Evolutionary conservation across 2,888 invertebrate species (phyloP).

Genomic region (Amblyjoppa proteus): DNA sequence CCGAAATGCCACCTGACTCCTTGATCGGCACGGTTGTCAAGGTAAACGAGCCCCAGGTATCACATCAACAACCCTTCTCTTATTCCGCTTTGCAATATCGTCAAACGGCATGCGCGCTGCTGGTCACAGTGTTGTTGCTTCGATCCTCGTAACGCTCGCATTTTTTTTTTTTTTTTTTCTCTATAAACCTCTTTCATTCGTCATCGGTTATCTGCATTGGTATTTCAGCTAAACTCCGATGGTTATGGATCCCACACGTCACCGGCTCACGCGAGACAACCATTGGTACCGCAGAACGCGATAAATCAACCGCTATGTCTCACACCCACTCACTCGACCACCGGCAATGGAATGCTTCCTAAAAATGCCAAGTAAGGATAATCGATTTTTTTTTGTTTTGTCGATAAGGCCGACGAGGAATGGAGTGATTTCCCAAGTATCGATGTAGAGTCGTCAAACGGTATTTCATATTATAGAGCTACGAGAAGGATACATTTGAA

Average conservation of each 20-base stretch:
- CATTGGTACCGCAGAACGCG: constrained; percentile 91
- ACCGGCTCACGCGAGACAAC: constrained; percentile 90
- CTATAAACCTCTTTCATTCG: not conserved
- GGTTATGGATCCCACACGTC: constrained; percentile 95
- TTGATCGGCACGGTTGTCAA: constrained; percentile 96
- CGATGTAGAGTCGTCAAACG: not conserved
- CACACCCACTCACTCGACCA: constrained; percentile 85
- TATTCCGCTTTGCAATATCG: constrained; percentile 38
- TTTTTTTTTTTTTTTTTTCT: not conserved
- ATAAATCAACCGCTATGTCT: constrained; percentile 83
- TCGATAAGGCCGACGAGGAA: not conserved
- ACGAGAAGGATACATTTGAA: not conserved
- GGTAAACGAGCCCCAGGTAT: constrained; percentile 87
- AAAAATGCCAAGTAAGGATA: constrained; percentile 96
- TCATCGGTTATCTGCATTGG: constrained; percentile 28
- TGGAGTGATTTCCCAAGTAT: not conserved
- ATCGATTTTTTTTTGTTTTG: not conserved
- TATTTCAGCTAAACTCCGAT: constrained; percentile 92
- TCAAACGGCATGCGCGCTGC: constrained; percentile 10
- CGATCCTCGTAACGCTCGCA: constrained; percentile 31
- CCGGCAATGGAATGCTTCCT: constrained; percentile 87
- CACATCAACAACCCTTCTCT: constrained; percentile 66
- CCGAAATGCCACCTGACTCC: constrained; percentile 87
- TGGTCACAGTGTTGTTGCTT: constrained; percentile 26
- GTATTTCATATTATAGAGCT: not conserved